Evolutionary conservation across 2,113 vertebrate species (phyloP).

Genomic region (Gymnarchus niloticus): DNA sequence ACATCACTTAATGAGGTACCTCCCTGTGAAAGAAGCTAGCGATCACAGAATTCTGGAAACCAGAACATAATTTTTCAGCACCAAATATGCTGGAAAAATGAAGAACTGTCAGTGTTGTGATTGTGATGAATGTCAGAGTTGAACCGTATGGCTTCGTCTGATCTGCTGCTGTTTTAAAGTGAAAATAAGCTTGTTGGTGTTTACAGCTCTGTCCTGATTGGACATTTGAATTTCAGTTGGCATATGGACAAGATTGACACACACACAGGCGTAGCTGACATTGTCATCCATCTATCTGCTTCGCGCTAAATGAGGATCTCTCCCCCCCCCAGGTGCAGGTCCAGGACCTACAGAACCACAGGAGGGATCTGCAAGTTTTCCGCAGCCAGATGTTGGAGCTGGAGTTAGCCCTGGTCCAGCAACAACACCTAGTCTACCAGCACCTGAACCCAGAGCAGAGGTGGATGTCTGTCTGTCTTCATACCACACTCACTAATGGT

Average conservation of each 20-base stretch:
- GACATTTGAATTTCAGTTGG: no score
- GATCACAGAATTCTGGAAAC: background rate
- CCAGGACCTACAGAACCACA: slow-evolving; percentile 81
- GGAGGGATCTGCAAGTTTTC: slow-evolving; percentile 79
- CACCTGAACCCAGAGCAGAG: slow-evolving; percentile 88
- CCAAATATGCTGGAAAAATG: no score
- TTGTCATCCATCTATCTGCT: background rate
- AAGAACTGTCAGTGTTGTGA: no score
- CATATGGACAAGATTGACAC: no score
- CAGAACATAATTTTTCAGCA: background rate
- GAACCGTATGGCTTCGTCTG: no score
- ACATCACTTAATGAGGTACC: background rate
- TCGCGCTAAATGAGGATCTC: background rate
- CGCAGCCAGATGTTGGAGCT: slow-evolving; percentile 93
- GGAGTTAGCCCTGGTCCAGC: slow-evolving; percentile 81
- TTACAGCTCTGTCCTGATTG: no score
- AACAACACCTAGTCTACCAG: slow-evolving; percentile 86
- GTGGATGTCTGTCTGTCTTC: slow-evolving; percentile 48
- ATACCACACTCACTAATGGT: background rate
- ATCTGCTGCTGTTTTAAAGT: no score
- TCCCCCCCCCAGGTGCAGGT: slow-evolving; percentile 55
- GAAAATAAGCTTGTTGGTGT: no score
- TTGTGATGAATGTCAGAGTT: no score
- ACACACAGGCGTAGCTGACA: no score
- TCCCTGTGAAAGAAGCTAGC: background rate